Evolutionary conservation across 2,888 invertebrate genomes (phyloP), one percentile per base, ranked within the genome.

Genomic region (Sinohyriopsis cumingii): DNA sequence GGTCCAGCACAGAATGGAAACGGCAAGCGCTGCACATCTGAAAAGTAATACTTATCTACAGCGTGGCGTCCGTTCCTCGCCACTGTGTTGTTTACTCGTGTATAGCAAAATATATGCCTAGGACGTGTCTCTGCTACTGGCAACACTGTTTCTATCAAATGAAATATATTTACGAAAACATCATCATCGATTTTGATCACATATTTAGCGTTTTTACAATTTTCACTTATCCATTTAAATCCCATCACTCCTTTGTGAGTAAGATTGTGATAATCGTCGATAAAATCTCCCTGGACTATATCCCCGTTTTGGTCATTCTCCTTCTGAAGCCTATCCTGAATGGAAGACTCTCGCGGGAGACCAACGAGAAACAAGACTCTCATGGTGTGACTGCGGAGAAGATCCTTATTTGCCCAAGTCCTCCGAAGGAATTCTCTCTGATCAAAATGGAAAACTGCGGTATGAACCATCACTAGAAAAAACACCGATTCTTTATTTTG

Each of bases 121-220:
- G 45, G 45, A 15, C 15, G 19, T 9, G 0, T 19, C 56, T 20
- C 15, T 28, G 5, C 19, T 56, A 56, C 54, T 18, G 25, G 80
- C 33, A 78, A 72, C 24, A 76, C 62, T 5, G 73, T 65, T n/a
- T 75, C 65, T 24, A 78, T 33, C n/a, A 84, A 45, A 20, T 71
- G 68, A 45, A 82, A 82, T 3, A 81, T 75, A 68, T 84, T 79
- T 15, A 84, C 65, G 63, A 81, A 84, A 59, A 82, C 73, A 60
- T 84, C 83, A 60, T 84, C 84, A 45, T 84, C 84, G 9, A 76
- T 73, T 69, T 84, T 84, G 3, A 84, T 61, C 20, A 82, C 71
- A 60, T 78, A 74, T 55, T 80, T 68, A 15, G 78, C 77, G 53
- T 79, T 72, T 9, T 57, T 59, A 65, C 84, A 84, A 69, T 79